Percentiles rank a stretch among this genome's conserved stretches.
Evolutionary conservation across 2,888 invertebrate genomes (phyloP).

Genomic region (Aspidapion aeneum): DNA sequence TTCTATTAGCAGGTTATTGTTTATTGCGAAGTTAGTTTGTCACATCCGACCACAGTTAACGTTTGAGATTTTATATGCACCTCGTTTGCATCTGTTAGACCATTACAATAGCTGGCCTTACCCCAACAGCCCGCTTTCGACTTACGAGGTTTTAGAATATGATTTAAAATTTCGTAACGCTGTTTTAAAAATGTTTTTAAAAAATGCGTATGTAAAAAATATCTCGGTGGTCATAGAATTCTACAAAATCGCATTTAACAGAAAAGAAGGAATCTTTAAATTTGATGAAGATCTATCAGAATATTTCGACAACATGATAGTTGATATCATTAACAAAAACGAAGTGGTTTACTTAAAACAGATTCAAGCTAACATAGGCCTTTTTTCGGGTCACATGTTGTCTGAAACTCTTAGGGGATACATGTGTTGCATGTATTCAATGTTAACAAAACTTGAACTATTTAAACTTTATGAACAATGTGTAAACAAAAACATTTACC

Average conservation of each 20-base stretch:
- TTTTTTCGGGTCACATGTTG: background rate
- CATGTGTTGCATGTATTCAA: background rate
- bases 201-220: slow-evolving; percentile 21
- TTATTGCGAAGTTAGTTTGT: slow-evolving; percentile 26
- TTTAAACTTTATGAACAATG: background rate
- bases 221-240: slow-evolving; percentile 26
- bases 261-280: background rate
- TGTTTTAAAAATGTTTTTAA: slow-evolving; percentile 26
- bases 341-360: background rate
- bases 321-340: background rate
- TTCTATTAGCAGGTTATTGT: slow-evolving; percentile 31
- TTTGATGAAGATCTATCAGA: background rate
- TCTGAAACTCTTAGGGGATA: background rate
- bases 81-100: slow-evolving; percentile 29
- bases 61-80: slow-evolving; percentile 31
- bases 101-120: slow-evolving; percentile 27
- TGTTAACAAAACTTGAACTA: background rate
- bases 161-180: slow-evolving; percentile 26
- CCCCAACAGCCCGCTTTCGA: background rate
- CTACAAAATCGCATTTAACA: slow-evolving; percentile 20
- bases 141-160: slow-evolving; percentile 4
- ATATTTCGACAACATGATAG: background rate
- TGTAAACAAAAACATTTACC: background rate
- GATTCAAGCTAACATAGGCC: background rate
- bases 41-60: slow-evolving; percentile 24